Base-by-base conservation (phyloP, 2,888 invertebrate species). In the Tenthredo notha region DNA sequence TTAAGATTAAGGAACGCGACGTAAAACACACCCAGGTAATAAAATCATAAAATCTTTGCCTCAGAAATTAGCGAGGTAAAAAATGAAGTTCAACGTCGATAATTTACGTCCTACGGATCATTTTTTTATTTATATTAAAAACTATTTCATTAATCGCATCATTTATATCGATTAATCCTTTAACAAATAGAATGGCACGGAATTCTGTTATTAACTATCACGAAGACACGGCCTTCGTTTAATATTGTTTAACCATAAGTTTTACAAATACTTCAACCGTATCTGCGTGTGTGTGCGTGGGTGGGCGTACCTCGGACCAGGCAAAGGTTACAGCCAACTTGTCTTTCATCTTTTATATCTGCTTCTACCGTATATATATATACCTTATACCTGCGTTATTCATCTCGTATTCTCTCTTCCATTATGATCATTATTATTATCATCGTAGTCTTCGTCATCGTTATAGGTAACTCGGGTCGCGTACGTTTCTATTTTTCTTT, bases 321-420 rank as follows among this genome's bases (percentile, higher is more conserved):
- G 77, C 77, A 54, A 54, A 77, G 77, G 77, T 77, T 77, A 54
- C 50, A 9, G 77, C 54, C 54, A 77, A 77, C 77, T 77, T 77
- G 77, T 77, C 77, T 77, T 77, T 77, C 77, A 77, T 33, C 77
- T 50, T 33, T 75, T 29, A 77, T 54, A 77, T 54, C 77, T 77
- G 54, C 50, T 7, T 54, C 29, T 0, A 50, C 50, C 75, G 43
- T 37, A 10, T 47, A 47, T 43, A 47, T 43, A 2, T 33, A 54
- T 77, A 77, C 29, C 50, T 54, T 54, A 54, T 54, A 54, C 77
- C 77, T 54, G 33, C 33, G 29, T 75, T 47, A 47, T 25, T 12
- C 47, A 50, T 47, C 54, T 77, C 77, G 54, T 77, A 54, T 77
- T 29, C 54, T 77, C 50, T 77, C 67, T 12, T 18, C 18, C 54